These are phyloP conservation scores for Teleogryllus oceanicus DNA, from an alignment of 2,888 invertebrate species.

Conservation along the genomic window DNA sequence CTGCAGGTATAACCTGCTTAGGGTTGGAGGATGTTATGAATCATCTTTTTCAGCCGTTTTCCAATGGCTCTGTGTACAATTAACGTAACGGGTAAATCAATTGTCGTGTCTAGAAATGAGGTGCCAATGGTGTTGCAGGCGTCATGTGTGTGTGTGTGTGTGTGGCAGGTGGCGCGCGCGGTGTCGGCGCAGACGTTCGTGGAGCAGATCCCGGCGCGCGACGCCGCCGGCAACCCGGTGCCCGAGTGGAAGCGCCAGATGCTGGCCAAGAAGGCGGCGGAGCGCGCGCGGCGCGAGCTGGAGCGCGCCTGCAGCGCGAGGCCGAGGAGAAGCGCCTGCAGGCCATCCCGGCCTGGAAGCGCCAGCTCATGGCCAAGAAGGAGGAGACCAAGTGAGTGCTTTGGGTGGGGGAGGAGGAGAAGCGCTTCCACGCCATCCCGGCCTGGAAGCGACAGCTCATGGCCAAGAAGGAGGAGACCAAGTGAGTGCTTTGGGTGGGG, in stretches of 20 bases:
- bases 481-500: conserved; percentile 77
- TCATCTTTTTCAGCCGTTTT: too few relatives aligned
- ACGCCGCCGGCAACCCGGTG: conserved; percentile 81
- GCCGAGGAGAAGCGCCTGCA: conserved; percentile 80
- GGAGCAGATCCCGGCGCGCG: conserved; percentile 77
- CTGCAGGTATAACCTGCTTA: too few relatives aligned
- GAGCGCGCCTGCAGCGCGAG: conserved; percentile 81
- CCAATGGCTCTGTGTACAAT: too few relatives aligned
- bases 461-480: too few relatives aligned
- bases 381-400: conserved; percentile 79
- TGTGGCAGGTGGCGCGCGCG: not conserved
- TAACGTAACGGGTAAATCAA: too few relatives aligned
- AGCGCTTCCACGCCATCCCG: too few relatives aligned
- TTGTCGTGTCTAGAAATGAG: too few relatives aligned
- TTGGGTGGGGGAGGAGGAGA: too few relatives aligned
- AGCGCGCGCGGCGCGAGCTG: conserved; percentile 84
- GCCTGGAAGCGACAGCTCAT: too few relatives aligned
- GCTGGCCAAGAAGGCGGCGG: conserved; percentile 90
- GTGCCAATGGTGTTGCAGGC: too few relatives aligned
- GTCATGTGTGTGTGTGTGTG: too few relatives aligned
- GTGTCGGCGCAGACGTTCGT: not conserved
- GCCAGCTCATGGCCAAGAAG: conserved; percentile 78
- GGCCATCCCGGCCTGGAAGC: conserved; percentile 90
- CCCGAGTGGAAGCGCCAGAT: conserved; percentile 95
- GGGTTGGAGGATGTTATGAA: too few relatives aligned